Evolutionary conservation across 2,888 invertebrate genomes (phyloP).

Genomic region (Drosophila kambysellisi): DNA sequence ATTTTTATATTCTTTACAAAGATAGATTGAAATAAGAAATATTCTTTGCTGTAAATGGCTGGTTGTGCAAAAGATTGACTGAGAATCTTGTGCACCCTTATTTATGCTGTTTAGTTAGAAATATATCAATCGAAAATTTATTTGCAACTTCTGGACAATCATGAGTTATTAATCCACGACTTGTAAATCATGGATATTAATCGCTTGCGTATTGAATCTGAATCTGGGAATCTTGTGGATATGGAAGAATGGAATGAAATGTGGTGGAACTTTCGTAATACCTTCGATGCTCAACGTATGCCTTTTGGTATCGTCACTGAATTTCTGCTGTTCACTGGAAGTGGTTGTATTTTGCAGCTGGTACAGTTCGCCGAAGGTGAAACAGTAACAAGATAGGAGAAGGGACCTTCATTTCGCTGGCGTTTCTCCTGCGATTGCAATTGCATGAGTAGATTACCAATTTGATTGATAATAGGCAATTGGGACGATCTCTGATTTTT

Average conservation of each 20-base stretch:
- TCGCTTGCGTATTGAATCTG: background rate
- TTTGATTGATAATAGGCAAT: constrained; percentile 18
- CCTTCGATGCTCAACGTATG: background rate
- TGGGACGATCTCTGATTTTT: background rate
- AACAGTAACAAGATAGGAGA: constrained; percentile 42
- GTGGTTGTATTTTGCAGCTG: constrained; percentile 27
- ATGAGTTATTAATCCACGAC: background rate
- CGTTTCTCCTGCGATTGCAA: constrained; percentile 16
- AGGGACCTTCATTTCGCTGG: background rate
- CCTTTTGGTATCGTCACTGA: background rate
- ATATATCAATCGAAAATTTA: background rate
- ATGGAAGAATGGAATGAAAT: background rate
- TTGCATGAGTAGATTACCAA: constrained; percentile 40
- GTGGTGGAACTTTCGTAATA: background rate
- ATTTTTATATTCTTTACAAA: background rate
- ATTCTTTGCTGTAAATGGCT: background rate
- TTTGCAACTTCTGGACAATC: background rate
- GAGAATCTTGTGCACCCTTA: background rate
- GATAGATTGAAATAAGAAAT: background rate
- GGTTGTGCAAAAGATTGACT: background rate
- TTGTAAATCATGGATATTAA: background rate
- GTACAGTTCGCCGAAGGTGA: constrained; percentile 7
- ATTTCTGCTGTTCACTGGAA: background rate
- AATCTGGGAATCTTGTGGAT: background rate
- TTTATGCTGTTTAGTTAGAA: background rate